Evolutionary conservation across 2,797 vertebrate species (phyloP), one percentile per base, ranked within the genome.

Genomic region (Neomorphus geoffroyi): DNA sequence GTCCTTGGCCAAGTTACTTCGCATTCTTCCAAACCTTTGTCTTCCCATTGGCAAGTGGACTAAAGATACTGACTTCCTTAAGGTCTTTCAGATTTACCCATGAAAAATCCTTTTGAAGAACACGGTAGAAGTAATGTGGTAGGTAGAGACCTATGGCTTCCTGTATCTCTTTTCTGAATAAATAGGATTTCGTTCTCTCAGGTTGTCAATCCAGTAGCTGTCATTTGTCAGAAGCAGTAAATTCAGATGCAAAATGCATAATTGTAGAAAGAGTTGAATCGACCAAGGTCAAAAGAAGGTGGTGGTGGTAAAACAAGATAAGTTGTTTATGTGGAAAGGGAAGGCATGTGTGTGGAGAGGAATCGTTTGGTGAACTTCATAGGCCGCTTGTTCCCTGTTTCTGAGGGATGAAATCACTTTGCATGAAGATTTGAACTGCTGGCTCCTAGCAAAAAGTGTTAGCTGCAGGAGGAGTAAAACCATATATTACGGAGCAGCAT

Each of bases 401-500:
- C 80, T 97, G 95, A 97, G 89, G 88, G 82, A 94, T 80, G 86
- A 94, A 97, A 97, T 95, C 51, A 37, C 48, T 56, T 97, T 96
- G 78, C 88, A 64, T 88, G 93, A 96, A 97, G 95, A 97, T 97
- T 97, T 97, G 92, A 96, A 93, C 87, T 92, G 92, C 90, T 93
- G 88, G 74, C 94, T 97, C 94, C 92, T 92, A 94, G 89, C 94
- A 96, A 96, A 97, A 97, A 96, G 56, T 96, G 96, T 91, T 96
- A 81, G 51, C 92, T 95, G 88, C 88, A 95, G 96, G 80, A 96
- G 80, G 97, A 95, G 77, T 57, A 96, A 96, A 94, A 86, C 90
- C 93, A 71, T 92, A 41, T 72, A 94, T 91, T 88, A 97, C 91
- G 91, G 89, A 96, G 92, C 95, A 96, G 93, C 80, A 96, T 90